A percentile compares a stretch with the other conserved stretches of the same genome.
Conservation (phyloP, 2,888 invertebrate species). For the Anagyrus pseudococci region DNA sequence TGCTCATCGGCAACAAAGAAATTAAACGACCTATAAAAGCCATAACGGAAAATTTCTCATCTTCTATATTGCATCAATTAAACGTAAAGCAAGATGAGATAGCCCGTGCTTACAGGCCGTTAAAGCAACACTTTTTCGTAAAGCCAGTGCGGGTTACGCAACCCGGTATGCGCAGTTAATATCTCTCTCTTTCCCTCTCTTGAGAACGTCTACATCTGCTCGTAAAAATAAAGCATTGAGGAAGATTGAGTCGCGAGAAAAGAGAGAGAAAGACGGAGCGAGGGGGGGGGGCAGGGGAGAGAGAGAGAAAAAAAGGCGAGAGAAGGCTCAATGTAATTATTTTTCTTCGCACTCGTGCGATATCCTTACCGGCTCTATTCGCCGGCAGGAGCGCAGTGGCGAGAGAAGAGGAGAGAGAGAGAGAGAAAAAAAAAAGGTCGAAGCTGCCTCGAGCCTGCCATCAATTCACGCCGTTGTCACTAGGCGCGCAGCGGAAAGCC, state of each 20-base stretch:
- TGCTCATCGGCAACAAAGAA: too few species aligned
- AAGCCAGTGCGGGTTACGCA: slow-evolving; percentile 11
- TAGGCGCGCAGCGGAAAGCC: background rate
- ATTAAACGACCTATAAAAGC: too few species aligned
- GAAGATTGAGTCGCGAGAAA: background rate
- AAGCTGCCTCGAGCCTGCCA: slow-evolving; percentile 16
- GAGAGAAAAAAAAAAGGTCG: background rate
- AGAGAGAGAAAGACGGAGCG: too few species aligned
- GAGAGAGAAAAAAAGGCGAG: slow-evolving; percentile 5
- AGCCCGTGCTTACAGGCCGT: too few species aligned
- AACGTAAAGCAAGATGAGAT: too few species aligned
- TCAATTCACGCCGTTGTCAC: slow-evolving; percentile 18
- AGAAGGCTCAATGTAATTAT: slow-evolving; percentile 23
- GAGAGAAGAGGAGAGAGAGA: background rate
- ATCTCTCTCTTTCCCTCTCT: too few species aligned
- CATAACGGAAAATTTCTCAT: too few species aligned
- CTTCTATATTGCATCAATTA: too few species aligned
- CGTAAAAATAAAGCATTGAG: slow-evolving; percentile 25
- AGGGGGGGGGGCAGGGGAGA: background rate
- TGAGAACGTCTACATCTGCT: slow-evolving; percentile 31
- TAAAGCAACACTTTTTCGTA: slow-evolving; percentile 16
- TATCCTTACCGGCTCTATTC: slow-evolving; percentile 1
- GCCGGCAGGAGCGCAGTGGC: background rate
- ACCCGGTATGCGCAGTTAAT: background rate
- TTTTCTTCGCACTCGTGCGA: slow-evolving; percentile 21